These are phyloP conservation scores for Balaeniceps rex DNA, from an alignment of 2,113 vertebrate species.

Conservation along the genomic window DNA sequence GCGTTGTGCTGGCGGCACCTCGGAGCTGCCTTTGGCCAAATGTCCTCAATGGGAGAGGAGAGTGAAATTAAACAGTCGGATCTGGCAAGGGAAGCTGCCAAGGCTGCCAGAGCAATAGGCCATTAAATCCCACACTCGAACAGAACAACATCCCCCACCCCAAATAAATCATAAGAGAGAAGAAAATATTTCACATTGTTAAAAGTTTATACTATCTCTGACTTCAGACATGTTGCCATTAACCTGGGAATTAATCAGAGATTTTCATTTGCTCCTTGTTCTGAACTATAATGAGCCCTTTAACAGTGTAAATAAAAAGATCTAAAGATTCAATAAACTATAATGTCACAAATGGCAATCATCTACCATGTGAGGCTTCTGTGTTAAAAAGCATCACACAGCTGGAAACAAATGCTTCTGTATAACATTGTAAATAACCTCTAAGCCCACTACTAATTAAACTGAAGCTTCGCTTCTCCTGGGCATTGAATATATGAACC, in stretches of 20 bases:
- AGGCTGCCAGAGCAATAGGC: constrained; percentile 25
- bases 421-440: constrained; percentile 77
- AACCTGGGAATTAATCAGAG: constrained; percentile 70
- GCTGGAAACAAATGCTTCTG: constrained; percentile 76
- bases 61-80: background rate
- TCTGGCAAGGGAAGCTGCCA: constrained; percentile 18
- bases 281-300: constrained; percentile 68
- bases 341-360: constrained; percentile 72
- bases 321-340: constrained; percentile 73
- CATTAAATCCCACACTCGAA: constrained; percentile 28
- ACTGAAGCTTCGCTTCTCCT: constrained; percentile 65
- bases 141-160: background rate
- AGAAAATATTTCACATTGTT: constrained; percentile 50
- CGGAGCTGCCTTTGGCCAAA: background rate
- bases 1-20: background rate
- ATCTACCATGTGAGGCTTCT: constrained; percentile 49
- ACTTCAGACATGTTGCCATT: constrained; percentile 58
- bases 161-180: constrained; percentile 44
- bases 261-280: constrained; percentile 68
- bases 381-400: constrained; percentile 61
- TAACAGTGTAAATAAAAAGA: constrained; percentile 77
- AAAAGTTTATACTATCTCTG: constrained; percentile 58
- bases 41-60: background rate
- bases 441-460: constrained; percentile 78
- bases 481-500: constrained; percentile 74